Percentiles rank a stretch among this genome's conserved stretches.
Conservation (phyloP, 1,140 invertebrate species). For the Hyles vespertilio region DNA sequence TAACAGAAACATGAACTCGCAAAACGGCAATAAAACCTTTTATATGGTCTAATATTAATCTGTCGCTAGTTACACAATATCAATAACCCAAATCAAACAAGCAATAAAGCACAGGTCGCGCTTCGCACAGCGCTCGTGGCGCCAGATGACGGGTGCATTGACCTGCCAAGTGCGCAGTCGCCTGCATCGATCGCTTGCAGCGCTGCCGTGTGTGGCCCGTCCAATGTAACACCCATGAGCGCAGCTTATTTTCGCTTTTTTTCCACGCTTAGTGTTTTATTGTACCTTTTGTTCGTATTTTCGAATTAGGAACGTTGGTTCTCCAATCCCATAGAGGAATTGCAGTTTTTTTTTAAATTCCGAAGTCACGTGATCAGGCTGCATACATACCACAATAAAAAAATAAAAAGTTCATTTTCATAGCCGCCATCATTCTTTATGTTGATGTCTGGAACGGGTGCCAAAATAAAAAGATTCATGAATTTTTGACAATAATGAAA, state of each 20-base stretch:
- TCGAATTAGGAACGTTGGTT: too few species aligned
- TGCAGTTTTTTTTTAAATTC: too few species aligned
- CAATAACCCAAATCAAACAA: slow-evolving; percentile 7
- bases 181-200: slow-evolving; percentile 53
- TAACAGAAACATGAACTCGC: too few species aligned
- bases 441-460: too few species aligned
- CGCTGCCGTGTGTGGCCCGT: slow-evolving; percentile 1
- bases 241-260: not conserved
- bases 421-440: too few species aligned
- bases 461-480: too few species aligned
- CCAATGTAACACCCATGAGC: not conserved
- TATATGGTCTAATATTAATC: not conserved
- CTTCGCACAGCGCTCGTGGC: not conserved
- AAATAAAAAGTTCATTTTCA: too few species aligned
- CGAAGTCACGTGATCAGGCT: too few species aligned
- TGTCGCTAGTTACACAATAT: not conserved
- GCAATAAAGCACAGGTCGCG: slow-evolving; percentile 21
- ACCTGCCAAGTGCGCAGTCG: slow-evolving; percentile 54
- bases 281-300: too few species aligned
- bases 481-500: not conserved
- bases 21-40: not conserved
- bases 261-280: slow-evolving; percentile 1
- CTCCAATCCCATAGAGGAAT: too few species aligned
- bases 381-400: too few species aligned
- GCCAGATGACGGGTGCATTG: slow-evolving; percentile 43